phyloP scores from a whole-genome alignment of 30 jellyfish, hydroid and myxozoan species.

The Cassiopea xamachana region DNA sequence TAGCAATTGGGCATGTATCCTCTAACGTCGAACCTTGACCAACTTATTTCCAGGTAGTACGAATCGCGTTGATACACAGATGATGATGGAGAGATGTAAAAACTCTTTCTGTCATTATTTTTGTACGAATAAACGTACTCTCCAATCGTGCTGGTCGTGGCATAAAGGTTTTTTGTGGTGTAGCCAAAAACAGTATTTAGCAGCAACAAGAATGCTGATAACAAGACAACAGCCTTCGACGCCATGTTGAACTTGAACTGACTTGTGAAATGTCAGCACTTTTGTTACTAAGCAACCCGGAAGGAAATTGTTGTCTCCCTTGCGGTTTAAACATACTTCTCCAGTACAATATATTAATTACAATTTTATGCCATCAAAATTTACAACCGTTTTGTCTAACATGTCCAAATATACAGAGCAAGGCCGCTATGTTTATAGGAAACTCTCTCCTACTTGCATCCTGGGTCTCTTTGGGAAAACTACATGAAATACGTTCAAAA shows the following conservation, averaged over 20 bases:
- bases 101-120: background rate
- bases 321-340: no score
- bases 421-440: no score
- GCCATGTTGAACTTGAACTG: background rate
- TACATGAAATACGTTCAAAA: no score
- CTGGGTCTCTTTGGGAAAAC: no score
- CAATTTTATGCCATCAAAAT: no score
- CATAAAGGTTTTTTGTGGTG: background rate
- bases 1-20: slow-evolving; percentile 36
- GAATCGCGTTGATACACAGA: background rate
- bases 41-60: slow-evolving; percentile 10
- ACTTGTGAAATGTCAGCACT: no score
- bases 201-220: background rate
- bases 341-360: no score
- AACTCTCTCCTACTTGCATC: no score
- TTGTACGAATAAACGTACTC: background rate
- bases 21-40: background rate
- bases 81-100: background rate
- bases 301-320: no score
- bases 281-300: no score
- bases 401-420: no score
- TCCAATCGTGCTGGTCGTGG: background rate
- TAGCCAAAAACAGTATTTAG: background rate
- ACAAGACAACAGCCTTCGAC: background rate
- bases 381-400: no score